These are phyloP conservation scores for Astur gentilis DNA, from an alignment of 2,113 vertebrate genomes.

Conservation along the genomic window DNA sequence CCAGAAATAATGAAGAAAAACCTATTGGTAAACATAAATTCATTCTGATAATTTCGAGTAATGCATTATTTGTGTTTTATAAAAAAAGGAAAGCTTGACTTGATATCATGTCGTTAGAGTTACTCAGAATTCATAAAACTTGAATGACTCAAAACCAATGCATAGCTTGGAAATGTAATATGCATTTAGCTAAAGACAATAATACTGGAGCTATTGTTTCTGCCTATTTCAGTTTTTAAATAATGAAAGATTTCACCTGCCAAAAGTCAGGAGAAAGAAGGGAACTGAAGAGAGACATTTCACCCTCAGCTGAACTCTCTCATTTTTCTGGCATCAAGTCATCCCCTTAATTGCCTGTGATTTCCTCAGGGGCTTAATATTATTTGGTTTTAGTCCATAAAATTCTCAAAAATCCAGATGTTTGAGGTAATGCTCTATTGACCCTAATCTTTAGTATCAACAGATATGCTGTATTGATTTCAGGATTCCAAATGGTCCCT, in stretches of 20 bases:
- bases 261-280: not conserved
- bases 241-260: not conserved
- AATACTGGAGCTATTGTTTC: not conserved
- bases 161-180: not conserved
- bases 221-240: not conserved
- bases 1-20: not conserved
- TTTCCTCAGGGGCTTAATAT: not conserved
- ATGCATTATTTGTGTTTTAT: not conserved
- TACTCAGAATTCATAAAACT: not conserved
- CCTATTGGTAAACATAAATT: not conserved
- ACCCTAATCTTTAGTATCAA: not conserved
- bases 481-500: not conserved
- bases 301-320: not conserved
- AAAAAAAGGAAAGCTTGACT: not conserved
- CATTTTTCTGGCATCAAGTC: not conserved
- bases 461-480: not conserved
- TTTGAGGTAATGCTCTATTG: not conserved
- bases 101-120: not conserved
- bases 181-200: not conserved
- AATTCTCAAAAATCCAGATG: not conserved
- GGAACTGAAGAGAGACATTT: not conserved
- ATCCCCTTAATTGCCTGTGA: not conserved
- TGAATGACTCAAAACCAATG: not conserved
- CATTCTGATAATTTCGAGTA: not conserved
- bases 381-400: not conserved